Base-by-base conservation (phyloP, 2,113 vertebrate species). In the Taxidea taxus region DNA sequence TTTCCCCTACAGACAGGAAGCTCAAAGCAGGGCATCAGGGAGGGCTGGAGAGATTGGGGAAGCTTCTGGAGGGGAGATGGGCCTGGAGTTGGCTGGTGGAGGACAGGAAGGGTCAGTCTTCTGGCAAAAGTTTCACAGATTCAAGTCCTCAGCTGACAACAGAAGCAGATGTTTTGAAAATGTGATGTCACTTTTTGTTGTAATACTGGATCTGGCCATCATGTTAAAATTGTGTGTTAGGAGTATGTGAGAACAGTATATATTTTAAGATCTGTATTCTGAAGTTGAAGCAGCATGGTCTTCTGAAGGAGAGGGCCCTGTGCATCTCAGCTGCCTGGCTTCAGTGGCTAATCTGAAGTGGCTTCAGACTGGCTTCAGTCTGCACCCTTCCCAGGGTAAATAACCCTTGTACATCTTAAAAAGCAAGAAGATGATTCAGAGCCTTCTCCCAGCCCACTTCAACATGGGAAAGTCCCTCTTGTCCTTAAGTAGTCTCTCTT, bases 151-250 rank as follows among this genome's bases (percentile, higher is more conserved):
- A 21, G 16, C 34, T 74, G 58, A 70, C 86, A 72, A 87, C 16
- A 89, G 54, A 77, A 92, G 75, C 39, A 44, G 54, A 5, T 42
- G 44, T 84, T 84, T 68, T 47, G 64, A 72, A 90, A 87, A 87
- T 20, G 13, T 4, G 47, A 23, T 44, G 25, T 37, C 3, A 2
- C 47, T 60, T 44, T 75, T 83, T 47, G 42, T 23, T 18, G 14
- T 70, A 14, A 77, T 16, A 16, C 29, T 23, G 44, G 20, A 15
- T 74, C 16, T 31, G n/a, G 34, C 64, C 49, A 15, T 4, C 1
- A 1, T 66, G 68, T 91, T 83, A 14, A 31, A 70, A 44, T 4
- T 20, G 4, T 66, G 14, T 37, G 15, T 60, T 39, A 29, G 51
- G 72, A 70, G n/a, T 29, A 3, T 2, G 11, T 27, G 12, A 3